Evolutionary conservation across 2,113 vertebrate species (phyloP).

Genomic region (Empidonax traillii): DNA sequence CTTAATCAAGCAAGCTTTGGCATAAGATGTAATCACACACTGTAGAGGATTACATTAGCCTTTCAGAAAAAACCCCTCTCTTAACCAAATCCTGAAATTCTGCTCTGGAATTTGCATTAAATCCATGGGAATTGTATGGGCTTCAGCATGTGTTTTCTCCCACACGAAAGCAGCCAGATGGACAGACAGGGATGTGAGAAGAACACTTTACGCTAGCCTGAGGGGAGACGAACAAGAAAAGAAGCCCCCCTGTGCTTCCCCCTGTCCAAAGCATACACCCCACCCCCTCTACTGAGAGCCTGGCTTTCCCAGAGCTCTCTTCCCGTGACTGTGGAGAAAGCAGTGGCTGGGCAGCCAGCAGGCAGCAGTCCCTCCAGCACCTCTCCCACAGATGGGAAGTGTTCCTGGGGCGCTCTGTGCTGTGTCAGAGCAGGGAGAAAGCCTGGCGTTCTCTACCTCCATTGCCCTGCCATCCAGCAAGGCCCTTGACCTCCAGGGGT

Average conservation of each 20-base stretch:
- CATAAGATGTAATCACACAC: neutral
- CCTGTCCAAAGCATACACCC: neutral
- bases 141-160: conserved; percentile 15
- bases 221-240: neutral
- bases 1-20: neutral
- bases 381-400: accelerated
- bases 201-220: neutral
- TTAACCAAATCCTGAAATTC: conserved; percentile 32
- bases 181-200: conserved; percentile 19
- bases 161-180: conserved; percentile 33
- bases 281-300: too few relatives aligned
- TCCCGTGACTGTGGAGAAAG: neutral
- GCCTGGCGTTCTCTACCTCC: neutral
- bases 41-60: neutral
- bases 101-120: conserved; percentile 39
- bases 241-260: neutral
- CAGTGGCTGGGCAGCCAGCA: accelerated
- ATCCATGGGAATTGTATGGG: neutral
- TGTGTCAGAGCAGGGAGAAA: neutral
- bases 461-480: neutral
- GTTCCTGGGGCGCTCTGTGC: neutral
- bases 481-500: neutral
- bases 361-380: neutral
- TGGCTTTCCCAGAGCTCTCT: neutral
- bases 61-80: neutral